phyloP scores from a whole-genome alignment of 2,888 invertebrate species.

The Aphodius granarius region DNA sequence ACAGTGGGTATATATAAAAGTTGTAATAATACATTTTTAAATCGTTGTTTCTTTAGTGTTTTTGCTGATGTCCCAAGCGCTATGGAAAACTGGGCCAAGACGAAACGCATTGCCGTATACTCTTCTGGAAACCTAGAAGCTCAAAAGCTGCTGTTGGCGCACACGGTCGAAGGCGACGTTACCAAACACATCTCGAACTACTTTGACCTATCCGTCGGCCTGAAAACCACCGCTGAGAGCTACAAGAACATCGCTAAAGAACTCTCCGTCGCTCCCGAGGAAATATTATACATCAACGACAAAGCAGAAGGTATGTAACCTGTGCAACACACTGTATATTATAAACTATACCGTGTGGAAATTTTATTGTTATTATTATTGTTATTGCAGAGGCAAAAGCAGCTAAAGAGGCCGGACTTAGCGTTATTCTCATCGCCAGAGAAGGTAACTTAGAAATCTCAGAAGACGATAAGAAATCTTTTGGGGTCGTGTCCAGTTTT shows the following conservation, averaged over 20 bases:
- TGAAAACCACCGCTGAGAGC: slow-evolving; percentile 76
- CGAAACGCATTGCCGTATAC: slow-evolving; percentile 76
- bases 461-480: slow-evolving; percentile 60
- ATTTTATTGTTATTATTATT: background rate
- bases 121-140: slow-evolving; percentile 92
- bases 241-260: slow-evolving; percentile 76
- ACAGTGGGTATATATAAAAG: background rate
- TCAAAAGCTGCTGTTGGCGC: slow-evolving; percentile 82
- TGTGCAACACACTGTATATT: background rate
- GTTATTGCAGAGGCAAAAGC: slow-evolving; percentile 76
- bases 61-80: slow-evolving; percentile 82
- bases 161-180: slow-evolving; percentile 78
- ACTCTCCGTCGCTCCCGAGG: slow-evolving; percentile 64
- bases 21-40: background rate
- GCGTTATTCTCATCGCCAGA: slow-evolving; percentile 70
- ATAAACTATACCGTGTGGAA: too few relatives aligned
- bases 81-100: slow-evolving; percentile 70
- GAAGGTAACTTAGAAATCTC: slow-evolving; percentile 76
- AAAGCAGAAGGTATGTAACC: slow-evolving; percentile 67
- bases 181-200: slow-evolving; percentile 72
- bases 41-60: slow-evolving; percentile 64
- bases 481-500: slow-evolving; percentile 64
- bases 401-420: slow-evolving; percentile 73
- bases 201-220: slow-evolving; percentile 86
- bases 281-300: slow-evolving; percentile 87